These are phyloP conservation scores for Halcyon badia DNA, from an alignment of 2,797 vertebrate genomes.

Conservation along the genomic window DNA sequence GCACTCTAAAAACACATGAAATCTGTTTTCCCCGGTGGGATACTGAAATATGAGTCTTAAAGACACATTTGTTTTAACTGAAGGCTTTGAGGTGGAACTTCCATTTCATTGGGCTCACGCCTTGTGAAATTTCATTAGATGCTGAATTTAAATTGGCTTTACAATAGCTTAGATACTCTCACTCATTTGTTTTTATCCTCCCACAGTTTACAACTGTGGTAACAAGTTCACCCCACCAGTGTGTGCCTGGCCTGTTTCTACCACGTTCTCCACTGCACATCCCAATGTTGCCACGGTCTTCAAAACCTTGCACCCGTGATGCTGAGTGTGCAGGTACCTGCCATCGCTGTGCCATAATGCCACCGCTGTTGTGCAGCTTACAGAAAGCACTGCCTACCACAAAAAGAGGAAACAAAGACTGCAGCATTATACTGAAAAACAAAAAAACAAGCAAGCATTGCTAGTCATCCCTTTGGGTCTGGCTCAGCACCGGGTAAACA, in stretches of 20 bases:
- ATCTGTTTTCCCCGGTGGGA: neutral
- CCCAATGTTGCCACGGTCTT: neutral
- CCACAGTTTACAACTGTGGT: neutral
- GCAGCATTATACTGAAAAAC: neutral
- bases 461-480: neutral
- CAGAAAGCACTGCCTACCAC: neutral
- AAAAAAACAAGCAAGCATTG: neutral
- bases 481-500: neutral
- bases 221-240: neutral
- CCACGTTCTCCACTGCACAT: neutral
- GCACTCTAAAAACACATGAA: rapidly evolving
- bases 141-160: neutral
- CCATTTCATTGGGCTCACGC: neutral
- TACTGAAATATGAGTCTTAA: neutral
- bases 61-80: neutral
- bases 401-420: neutral
- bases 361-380: neutral
- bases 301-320: neutral
- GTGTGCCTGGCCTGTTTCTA: neutral
- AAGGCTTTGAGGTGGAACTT: neutral
- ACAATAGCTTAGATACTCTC: neutral
- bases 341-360: rapidly evolving
- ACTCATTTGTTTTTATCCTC: neutral
- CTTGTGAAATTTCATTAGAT: neutral
- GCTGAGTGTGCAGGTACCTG: neutral